These are phyloP conservation scores for Tachuris rubrigastra DNA, from an alignment of 2,113 vertebrate genomes.

Conservation along the genomic window DNA sequence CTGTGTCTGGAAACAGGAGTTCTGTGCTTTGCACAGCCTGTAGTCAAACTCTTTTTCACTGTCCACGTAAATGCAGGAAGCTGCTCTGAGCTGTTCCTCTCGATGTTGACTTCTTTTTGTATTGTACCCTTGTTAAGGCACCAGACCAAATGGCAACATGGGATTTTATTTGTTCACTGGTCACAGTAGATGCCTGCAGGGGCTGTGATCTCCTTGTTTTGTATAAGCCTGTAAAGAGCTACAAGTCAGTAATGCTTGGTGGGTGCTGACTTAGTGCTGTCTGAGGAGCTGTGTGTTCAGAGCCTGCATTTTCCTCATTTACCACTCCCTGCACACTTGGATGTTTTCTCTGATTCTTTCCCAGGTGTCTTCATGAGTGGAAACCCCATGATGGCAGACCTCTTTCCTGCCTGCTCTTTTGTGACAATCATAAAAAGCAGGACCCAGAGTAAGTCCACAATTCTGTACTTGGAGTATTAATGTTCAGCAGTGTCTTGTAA, in stretches of 20 bases:
- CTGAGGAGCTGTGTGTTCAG: not conserved
- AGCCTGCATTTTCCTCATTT: not conserved
- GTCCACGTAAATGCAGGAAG: not conserved
- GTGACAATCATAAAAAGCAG: conserved; percentile 98
- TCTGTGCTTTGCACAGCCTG: not conserved
- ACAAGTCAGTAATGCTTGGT: not conserved
- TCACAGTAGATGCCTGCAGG: not conserved
- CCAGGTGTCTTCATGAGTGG: conserved; percentile 95
- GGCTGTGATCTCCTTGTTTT: not conserved
- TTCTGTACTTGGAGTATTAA: not conserved
- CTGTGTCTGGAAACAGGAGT: not conserved
- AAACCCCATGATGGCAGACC: conserved; percentile 90
- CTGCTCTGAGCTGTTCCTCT: not conserved
- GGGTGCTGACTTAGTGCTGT: not conserved
- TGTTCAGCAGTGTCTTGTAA: not conserved
- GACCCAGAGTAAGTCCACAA: conserved; percentile 89
- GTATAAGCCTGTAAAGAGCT: not conserved
- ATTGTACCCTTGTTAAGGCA: not conserved
- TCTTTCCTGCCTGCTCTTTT: conserved; percentile 95
- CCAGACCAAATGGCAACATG: not conserved
- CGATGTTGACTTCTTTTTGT: not conserved
- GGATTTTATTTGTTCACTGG: not conserved
- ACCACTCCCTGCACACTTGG: not conserved
- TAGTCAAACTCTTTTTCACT: not conserved
- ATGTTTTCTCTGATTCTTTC: not conserved